Base-by-base conservation (phyloP, 2,113 vertebrate genomes). In the Spea bombifrons region DNA sequence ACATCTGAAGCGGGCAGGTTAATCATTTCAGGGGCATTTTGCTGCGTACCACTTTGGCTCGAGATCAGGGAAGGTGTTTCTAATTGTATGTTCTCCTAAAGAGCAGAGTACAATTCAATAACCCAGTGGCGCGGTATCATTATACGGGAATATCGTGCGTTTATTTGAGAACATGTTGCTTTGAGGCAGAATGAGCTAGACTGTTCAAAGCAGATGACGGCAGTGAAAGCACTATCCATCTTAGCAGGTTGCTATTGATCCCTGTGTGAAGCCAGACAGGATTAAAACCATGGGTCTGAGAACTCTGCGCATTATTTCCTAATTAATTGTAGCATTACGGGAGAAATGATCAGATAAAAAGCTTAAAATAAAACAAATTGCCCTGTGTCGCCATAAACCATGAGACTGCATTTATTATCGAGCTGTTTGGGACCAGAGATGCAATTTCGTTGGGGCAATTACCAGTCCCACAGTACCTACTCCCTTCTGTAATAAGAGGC, bases 291-390 rank as follows among this genome's bases (percentile, higher is more conserved):
- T 59, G 67, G 71, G 64, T 67, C 63, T 66, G 8, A 73, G 43
- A 59, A 59, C 71, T 48, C 64, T 57, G 13, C 7, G 50, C 16
- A 68, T 74, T 68, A 80, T 49, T 68, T 55, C 44, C 45, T 59
- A 68, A 80, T 80, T 73, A 68, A 80, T 48, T 80, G 66, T 45
- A 55, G 61, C 63, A 66, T 73, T 74, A 44, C 71, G 45, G 52
- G 53, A 48, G 49, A 71, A 71, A 7, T 17, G 49, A 80, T 68
- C 16, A 68, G 71, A 67, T n/a, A 66, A 78, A 65, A 73, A 57
- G 70, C 53, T 73, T 16, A 59, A 8, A 73, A 57, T 17, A 45
- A 66, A 72, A 73, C 5, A 46, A 12, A 78, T 12, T 5, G 30
- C 16, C 17, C 9, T 15, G 55, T 47, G 48, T 45, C 70, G 9